phyloP scores from a whole-genome alignment of 2,797 vertebrate genomes.

The Phrynocephalus forsythii region DNA sequence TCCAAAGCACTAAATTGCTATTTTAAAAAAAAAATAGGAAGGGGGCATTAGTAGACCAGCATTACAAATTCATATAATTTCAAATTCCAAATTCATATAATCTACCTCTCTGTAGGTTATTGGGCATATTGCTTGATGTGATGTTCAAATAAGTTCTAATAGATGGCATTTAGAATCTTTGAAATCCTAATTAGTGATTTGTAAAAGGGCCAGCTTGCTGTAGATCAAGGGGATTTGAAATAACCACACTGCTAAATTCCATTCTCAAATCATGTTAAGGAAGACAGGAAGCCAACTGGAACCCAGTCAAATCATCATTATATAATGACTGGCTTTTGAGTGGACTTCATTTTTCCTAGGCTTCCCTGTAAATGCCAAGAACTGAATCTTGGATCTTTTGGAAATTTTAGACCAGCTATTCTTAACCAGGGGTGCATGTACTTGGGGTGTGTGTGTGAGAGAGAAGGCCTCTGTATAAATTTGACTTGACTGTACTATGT shows the following conservation, averaged over 20 bases:
- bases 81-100: slow-evolving; percentile 54
- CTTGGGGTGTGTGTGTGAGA: too few species aligned
- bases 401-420: too few species aligned
- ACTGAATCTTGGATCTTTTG: too few species aligned
- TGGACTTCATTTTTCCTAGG: too few species aligned
- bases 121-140: slow-evolving; percentile 27
- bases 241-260: neutral
- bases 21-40: slow-evolving; percentile 23
- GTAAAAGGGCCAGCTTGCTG: neutral
- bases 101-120: slow-evolving; percentile 60
- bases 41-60: slow-evolving; percentile 42
- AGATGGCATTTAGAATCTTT: slow-evolving; percentile 1
- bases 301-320: too few species aligned
- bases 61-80: slow-evolving; percentile 56
- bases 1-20: neutral
- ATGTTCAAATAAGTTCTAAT: slow-evolving; percentile 8
- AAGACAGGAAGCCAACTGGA: too few species aligned
- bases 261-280: neutral
- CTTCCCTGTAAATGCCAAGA: too few species aligned
- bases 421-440: too few species aligned
- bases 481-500: too few species aligned
- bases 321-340: too few species aligned
- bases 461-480: too few species aligned
- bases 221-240: neutral
- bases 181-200: slow-evolving; percentile 6